Conservation (phyloP, 2,113 vertebrate species). For the Laticauda colubrina region DNA sequence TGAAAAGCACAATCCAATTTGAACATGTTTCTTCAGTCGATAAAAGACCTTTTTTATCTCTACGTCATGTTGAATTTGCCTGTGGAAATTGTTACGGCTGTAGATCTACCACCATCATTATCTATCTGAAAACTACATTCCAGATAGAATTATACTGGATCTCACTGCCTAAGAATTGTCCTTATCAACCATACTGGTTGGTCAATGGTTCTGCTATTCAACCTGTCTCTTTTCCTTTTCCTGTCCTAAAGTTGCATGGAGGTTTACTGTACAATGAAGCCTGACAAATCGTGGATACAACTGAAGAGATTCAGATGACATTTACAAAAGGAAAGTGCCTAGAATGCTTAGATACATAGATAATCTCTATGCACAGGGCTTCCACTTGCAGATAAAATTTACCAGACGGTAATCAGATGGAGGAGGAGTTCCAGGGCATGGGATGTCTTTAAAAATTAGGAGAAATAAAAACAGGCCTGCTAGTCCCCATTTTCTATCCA, state of each 20-base stretch:
- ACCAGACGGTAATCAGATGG: background rate
- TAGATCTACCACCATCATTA: background rate
- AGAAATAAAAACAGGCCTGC: background rate
- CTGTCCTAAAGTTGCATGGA: background rate
- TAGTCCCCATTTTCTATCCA: background rate
- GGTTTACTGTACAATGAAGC: background rate
- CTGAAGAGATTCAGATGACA: background rate
- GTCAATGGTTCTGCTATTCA: background rate
- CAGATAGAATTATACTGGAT: background rate
- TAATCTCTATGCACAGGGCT: background rate
- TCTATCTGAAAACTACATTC: background rate
- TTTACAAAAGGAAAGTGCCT: background rate
- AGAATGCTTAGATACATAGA: background rate
- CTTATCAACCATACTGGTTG: background rate
- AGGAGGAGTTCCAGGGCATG: background rate
- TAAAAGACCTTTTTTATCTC: background rate
- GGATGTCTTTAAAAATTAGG: background rate
- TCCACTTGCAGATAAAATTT: background rate
- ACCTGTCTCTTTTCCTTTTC: background rate
- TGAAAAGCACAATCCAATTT: background rate
- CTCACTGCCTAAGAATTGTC: background rate
- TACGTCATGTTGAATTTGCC: background rate
- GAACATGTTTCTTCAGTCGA: background rate
- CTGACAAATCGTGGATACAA: background rate
- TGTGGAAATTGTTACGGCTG: background rate